These are phyloP conservation scores for Chrysopa pallens DNA, from an alignment of 1,140 invertebrate genomes.

Conservation along the genomic window DNA sequence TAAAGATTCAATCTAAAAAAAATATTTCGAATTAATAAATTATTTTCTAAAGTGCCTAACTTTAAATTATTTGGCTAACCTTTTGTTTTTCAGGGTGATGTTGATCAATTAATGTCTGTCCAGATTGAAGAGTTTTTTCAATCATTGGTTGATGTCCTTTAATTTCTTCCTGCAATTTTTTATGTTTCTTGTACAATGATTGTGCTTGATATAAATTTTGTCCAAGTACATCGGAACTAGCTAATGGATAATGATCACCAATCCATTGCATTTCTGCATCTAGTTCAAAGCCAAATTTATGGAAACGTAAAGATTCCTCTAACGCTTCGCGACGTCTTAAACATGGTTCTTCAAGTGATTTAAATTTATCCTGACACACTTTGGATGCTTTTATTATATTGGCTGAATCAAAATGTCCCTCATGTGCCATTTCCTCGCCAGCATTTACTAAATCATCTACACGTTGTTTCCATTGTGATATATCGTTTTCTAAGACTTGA, in stretches of 20 bases:
- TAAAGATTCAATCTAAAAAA: conserved; percentile 39
- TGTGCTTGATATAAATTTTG: conserved; percentile 83
- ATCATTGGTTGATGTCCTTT: conserved; percentile 65
- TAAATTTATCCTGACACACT: conserved; percentile 45
- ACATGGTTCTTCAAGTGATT: conserved; percentile 41
- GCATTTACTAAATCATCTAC: conserved; percentile 55
- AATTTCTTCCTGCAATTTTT: conserved; percentile 76
- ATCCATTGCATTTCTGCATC: conserved; percentile 93
- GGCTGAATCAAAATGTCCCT: conserved; percentile 83
- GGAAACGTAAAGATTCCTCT: conserved; percentile 60
- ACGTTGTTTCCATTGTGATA: conserved; percentile 56
- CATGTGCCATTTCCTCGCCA: conserved; percentile 76
- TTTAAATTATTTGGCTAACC: conserved; percentile 23
- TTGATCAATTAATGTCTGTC: conserved; percentile 46
- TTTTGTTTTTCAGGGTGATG: conserved; percentile 58
- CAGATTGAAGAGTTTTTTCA: conserved; percentile 56
- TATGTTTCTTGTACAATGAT: conserved; percentile 83
- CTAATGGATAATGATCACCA: conserved; percentile 68
- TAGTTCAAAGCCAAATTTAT: conserved; percentile 89
- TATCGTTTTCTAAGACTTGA: conserved; percentile 62
- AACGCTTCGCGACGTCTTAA: conserved; percentile 51
- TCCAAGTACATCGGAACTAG: conserved; percentile 53
- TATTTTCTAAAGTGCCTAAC: too few species aligned
- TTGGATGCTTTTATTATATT: conserved; percentile 67
- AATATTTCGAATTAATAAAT: too few species aligned